These are phyloP conservation scores for Cairina moschata DNA, from an alignment of 2,113 vertebrate genomes.

Conservation along the genomic window DNA sequence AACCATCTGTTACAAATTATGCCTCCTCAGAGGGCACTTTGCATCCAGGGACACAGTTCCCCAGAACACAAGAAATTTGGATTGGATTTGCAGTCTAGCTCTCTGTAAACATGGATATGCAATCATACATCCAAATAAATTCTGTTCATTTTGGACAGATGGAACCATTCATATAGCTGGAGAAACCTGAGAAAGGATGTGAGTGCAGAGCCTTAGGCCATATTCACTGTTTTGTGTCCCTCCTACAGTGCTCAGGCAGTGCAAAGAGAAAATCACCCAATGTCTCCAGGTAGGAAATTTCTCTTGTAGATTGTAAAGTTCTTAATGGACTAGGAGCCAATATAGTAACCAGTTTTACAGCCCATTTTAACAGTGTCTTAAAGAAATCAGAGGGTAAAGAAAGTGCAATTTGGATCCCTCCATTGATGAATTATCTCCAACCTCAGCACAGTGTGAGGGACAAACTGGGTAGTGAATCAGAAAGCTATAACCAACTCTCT, in stretches of 20 bases:
- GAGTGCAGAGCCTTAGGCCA: neutral
- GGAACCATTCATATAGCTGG: neutral
- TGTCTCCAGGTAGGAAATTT: neutral
- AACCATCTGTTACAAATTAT: constrained; percentile 59
- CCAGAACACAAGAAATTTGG: constrained; percentile 7
- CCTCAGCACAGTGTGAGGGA: neutral
- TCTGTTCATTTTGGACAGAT: neutral
- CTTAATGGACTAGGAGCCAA: neutral
- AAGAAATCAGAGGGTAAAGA: neutral
- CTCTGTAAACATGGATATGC: constrained; percentile 17
- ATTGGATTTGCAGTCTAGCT: constrained; percentile 2
- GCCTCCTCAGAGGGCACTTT: constrained; percentile 28
- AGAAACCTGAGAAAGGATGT: neutral
- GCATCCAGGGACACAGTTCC: constrained; percentile 27
- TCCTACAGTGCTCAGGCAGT: neutral
- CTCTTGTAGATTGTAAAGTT: neutral
- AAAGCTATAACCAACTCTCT: neutral
- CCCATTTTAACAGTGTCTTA: neutral
- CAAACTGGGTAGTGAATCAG: neutral
- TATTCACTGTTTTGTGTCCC: neutral
- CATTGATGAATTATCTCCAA: neutral
- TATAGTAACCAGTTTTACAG: neutral
- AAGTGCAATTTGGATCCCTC: neutral
- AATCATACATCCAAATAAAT: neutral
- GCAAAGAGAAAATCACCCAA: neutral